Evolutionary conservation across 2,113 vertebrate species (phyloP), one percentile per base, ranked within the genome.

Genomic region (Phaethon lepturus): DNA sequence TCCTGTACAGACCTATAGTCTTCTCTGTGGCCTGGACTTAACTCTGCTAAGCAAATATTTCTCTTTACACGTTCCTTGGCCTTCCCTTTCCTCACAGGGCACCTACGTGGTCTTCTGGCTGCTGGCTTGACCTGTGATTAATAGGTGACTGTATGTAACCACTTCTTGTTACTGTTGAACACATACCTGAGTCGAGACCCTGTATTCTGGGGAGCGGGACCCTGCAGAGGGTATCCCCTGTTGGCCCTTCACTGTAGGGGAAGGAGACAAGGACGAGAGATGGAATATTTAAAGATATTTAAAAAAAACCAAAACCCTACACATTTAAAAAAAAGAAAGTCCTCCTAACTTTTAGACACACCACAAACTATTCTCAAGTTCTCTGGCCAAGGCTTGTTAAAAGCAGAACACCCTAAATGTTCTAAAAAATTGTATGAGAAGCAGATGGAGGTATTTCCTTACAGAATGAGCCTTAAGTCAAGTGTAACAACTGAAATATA

Each of bases 381-480:
- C 71, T 58, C 44, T 55, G 33, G 82, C 72, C 88, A 86, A 92
- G 74, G 13, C 75, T 82, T 94, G 58, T 87, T 90, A 85, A 95
- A 93, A 91, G 62, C 69, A 77, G 74, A 96, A 73, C 53, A 93
- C 62, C 76, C 75, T 91, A 86, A 93, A 75, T 2, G n/a, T 62
- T 78, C 77, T 89, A 52, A 89, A 91, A 90, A 24, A 53, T 52
- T 52, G 24, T 76, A 76, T n/a, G 40, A 93, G 74, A 91, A 93
- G 81, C 81, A 93, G 84, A 90, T 81, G 58, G 81, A 95, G 35
- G 45, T 60, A 68, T 94, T 96, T 71, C 60, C 75, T 95, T 56
- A 79, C 35, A 79, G 45, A 60, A 73, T 0, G 5, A 90, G 63
- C 16, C 60, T 79, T 10, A 68, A 90, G 35, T 89, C 63, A 81